Base-by-base conservation (phyloP, 1,140 invertebrate species). In the Ooceraea biroi region DNA sequence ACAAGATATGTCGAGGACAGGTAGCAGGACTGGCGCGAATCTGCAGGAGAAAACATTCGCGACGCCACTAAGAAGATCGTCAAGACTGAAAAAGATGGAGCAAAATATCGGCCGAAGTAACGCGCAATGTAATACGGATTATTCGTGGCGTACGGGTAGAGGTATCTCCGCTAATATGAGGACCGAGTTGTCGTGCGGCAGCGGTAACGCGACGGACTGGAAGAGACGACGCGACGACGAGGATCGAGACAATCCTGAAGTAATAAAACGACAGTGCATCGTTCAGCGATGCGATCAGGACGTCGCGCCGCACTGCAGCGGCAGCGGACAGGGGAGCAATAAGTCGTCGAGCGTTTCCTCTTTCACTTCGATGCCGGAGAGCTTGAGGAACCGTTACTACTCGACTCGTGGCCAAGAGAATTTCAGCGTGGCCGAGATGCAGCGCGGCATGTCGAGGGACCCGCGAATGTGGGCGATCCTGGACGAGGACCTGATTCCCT, bases 311-410 rank as follows among this genome's bases (percentile, higher is more conserved):
- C 65, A 69, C 19, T 11, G 0, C 22, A 57, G 12, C n/a, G 55
- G 4, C 7, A 3, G 0, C 1, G 17, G 14, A 30, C 8, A 65
- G 52, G 27, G 7, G 44, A 27, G 17, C 10, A 46, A 58, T 0
- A 60, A 74, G 44, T 58, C 63, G 1, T 74, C 86, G 48, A 65
- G 85, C 14, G 77, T 92, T n/a, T 92, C n/a, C n/a, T n/a, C n/a
- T 83, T 88, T 91, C 11, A 76, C 83, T 44, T 89, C 92, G 1
- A 91, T 93, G 90, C 91, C 91, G 22, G 88, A 93, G 0, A 94
- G 95, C 83, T 95, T 96, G 95, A 94, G 94, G 83, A 93, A 94
- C 50, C 96, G 96, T 91, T 96, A 96, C 84, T 95, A 96, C 52
- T 95, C 95, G 73, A 95, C 95, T 95, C 76, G 22, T 0, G 94